Evolutionary conservation across 2,113 vertebrate genomes (phyloP), one percentile per base, ranked within the genome.

Genomic region (Polyodon spathula): DNA sequence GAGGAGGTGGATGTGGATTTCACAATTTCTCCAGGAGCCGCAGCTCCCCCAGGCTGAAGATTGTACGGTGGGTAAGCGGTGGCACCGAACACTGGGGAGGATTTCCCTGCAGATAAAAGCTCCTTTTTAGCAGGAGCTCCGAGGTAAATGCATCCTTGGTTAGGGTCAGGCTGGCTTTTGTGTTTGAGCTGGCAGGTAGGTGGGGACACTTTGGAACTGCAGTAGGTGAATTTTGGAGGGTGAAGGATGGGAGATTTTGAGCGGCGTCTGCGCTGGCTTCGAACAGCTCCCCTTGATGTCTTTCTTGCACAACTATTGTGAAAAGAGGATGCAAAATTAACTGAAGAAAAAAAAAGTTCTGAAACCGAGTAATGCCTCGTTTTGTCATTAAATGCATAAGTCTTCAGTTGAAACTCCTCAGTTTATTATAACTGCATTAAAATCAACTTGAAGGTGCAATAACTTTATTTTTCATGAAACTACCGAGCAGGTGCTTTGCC

Each of bases 181-280:
- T 87, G 90, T 67, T 88, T 89, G 8, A 90, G 78, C 57, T 85
- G 85, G 63, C 56, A 83, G 67, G 81, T 77, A 0, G 78, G 37
- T 43, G 88, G 63, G 16, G 84, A 64, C 0, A 87, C 42, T 3
- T 86, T 68, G 4, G 84, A 37, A 78, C 91, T 90, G 82, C 92
- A 94, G 63, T 98, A 95, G 58, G 93, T 94, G 65, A 98, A 98
- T 71, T 91, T 97, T 0, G 96, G 91, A 42, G 92, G 92, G 60
- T 97, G 94, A 65, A 98, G 90, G 66, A 99, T 90, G 1, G 96
- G 96, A 62, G 96, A 97, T 77, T 99, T 96, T 54, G 96, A 97
- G 58, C 92, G 81, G 8, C 95, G 84, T 8, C 92, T 87, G 8
- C 94, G 86, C 76, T 94, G 95, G 11, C 81, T 90, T 75, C 92